Base-by-base conservation (phyloP, 1,140 invertebrate genomes). In the Pogonognathellus flavescens region DNA sequence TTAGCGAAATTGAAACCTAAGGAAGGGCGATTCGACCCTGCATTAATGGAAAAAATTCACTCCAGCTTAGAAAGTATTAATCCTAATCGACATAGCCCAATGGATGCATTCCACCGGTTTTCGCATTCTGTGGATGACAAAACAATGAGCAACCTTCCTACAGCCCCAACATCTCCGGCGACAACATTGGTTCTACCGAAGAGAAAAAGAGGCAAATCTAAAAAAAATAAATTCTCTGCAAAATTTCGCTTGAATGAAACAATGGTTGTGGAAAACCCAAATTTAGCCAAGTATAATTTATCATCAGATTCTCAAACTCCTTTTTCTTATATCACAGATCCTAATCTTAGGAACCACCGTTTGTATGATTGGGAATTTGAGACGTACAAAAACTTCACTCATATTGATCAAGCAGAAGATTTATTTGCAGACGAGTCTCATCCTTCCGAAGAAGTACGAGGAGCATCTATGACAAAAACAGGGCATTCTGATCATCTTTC, bases 321-420 rank as follows among this genome's bases (percentile, higher is more conserved):
- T 14, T 76, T 76, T 76, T 76, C 70, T 14, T 76, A 88, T 52
- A 85, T 88, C 11, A 86, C 66, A n/a, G 88, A 89, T 72, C 88
- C 88, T 11, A 89, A 89, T 60, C 83, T 89, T 16, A 81, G 87
- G 7, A 89, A 89, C 59, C 88, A 89, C 70, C 84, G 87, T 13
- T 53, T 88, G 14, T 87, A 86, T 52, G 86, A 86, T 11, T 55
- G 52, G 50, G 66, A 84, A 80, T 86, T 83, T 80, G 87, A 86
- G 20, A 87, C 59, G 14, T 86, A 86, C 66, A 81, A 87, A 66
- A 89, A 89, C 62, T 89, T 87, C 72, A 89, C 87, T 16, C 60
- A 80, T 16, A 84, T 89, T 76, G 88, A 89, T 50, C 86, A 86
- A 83, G 11, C 66, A 0, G 88, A 89, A 80, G 88, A 89, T 88